Evolutionary conservation across 2,888 invertebrate species (phyloP).

Genomic region (Calameuta idolon): DNA sequence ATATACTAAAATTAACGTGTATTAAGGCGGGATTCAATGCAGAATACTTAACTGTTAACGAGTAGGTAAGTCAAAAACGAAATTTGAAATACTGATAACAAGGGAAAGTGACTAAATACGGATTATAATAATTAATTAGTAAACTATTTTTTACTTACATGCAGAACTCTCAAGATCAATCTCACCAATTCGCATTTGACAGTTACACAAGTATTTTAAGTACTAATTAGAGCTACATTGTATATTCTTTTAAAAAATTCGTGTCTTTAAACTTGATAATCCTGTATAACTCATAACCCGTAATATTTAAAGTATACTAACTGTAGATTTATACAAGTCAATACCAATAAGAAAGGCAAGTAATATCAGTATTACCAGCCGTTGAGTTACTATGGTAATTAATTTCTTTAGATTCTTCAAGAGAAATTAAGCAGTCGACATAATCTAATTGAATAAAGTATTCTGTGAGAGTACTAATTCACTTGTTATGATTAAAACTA

Average conservation of each 20-base stretch:
- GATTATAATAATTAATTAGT: not conserved
- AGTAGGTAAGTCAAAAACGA: not conserved
- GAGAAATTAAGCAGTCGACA: not conserved
- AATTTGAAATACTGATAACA: not conserved
- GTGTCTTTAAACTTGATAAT: not conserved
- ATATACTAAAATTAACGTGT: not conserved
- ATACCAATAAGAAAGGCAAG: not conserved
- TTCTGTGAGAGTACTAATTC: not conserved
- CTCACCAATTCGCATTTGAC: not conserved
- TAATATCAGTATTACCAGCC: not conserved
- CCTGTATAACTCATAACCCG: not conserved
- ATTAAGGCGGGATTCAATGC: not conserved
- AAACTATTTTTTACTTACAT: not conserved
- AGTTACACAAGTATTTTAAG: not conserved
- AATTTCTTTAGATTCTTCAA: not conserved
- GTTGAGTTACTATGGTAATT: not conserved
- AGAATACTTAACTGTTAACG: not conserved
- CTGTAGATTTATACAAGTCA: not conserved
- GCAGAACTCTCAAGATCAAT: not conserved
- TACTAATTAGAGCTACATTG: not conserved
- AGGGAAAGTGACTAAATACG: not conserved
- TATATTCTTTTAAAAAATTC: not conserved
- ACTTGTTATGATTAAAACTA: not conserved
- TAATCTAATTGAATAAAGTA: not conserved
- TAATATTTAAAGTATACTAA: not conserved